Percentiles rank a stretch among this genome's conserved stretches.
phyloP scores from a whole-genome alignment of 2,888 invertebrate species.

The Alcis repandata region DNA sequence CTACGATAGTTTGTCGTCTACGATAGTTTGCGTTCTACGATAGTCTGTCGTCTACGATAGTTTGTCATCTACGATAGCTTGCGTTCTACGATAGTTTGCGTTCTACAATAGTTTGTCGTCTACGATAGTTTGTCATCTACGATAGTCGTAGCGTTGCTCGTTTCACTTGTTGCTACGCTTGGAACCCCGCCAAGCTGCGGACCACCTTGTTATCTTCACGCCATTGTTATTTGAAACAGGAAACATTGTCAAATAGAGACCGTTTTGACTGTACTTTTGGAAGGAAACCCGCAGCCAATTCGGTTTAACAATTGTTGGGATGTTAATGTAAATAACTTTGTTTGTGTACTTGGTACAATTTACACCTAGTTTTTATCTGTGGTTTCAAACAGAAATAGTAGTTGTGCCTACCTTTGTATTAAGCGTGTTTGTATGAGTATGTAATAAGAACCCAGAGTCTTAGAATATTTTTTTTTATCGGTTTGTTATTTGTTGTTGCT shows the following conservation, averaged over 20 bases:
- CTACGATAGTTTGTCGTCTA: neutral
- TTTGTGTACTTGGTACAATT: too few species aligned
- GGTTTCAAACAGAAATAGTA: too few species aligned
- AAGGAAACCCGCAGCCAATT: neutral
- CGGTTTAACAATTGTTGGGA: neutral
- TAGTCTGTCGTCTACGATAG: neutral
- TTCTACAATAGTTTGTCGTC: neutral
- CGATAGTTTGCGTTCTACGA: neutral
- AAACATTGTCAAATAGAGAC: constrained; percentile 14
- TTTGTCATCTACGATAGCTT: neutral
- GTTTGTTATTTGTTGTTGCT: too few species aligned
- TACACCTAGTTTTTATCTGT: too few species aligned
- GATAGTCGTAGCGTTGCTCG: neutral
- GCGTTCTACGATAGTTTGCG: neutral
- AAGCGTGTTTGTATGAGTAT: too few species aligned
- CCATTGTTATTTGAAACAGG: constrained; percentile 10
- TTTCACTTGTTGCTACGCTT: constrained; percentile 33
- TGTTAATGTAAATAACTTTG: neutral
- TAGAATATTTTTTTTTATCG: too few species aligned
- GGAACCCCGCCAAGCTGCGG: constrained; percentile 25
- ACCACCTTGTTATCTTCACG: constrained; percentile 7
- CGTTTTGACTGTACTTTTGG: constrained; percentile 5
- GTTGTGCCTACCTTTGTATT: too few species aligned
- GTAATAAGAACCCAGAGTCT: too few species aligned
- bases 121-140: neutral